Evolutionary conservation across 2,113 vertebrate species (phyloP).

Genomic region (Sebastes fasciatus): DNA sequence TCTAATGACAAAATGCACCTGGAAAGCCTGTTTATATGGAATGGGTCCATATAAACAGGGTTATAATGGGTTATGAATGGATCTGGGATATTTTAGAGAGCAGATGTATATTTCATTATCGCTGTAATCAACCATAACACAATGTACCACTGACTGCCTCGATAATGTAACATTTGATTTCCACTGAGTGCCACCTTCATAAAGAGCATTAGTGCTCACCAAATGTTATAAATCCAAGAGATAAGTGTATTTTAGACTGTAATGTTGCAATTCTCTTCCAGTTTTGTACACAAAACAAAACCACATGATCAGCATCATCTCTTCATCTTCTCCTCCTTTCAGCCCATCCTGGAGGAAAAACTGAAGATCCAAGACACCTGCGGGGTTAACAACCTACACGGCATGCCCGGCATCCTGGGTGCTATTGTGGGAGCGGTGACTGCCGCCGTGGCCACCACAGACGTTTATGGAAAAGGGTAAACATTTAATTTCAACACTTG

Average conservation of each 20-base stretch:
- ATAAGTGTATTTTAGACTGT: neutral
- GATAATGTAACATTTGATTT: neutral
- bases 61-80: too few species aligned
- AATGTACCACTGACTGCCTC: neutral
- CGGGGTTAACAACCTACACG: conserved; percentile 92
- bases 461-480: conserved; percentile 89
- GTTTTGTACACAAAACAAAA: too few species aligned
- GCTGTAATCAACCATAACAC: neutral
- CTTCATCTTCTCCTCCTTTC: neutral
- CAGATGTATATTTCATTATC: neutral
- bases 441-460: conserved; percentile 78
- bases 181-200: too few species aligned
- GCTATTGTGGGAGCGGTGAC: conserved; percentile 88
- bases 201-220: neutral
- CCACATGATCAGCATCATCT: neutral
- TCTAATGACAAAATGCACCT: neutral
- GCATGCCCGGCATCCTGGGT: conserved; percentile 92
- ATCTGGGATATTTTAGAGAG: neutral
- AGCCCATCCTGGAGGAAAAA: conserved; percentile 88
- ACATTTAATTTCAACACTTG: conserved; percentile 2
- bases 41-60: too few species aligned
- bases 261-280: neutral
- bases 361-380: conserved; percentile 92
- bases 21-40: neutral
- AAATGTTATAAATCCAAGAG: neutral